These are phyloP conservation scores for Stenolophus ochropezus DNA, from an alignment of 2,888 invertebrate genomes.

Conservation along the genomic window DNA sequence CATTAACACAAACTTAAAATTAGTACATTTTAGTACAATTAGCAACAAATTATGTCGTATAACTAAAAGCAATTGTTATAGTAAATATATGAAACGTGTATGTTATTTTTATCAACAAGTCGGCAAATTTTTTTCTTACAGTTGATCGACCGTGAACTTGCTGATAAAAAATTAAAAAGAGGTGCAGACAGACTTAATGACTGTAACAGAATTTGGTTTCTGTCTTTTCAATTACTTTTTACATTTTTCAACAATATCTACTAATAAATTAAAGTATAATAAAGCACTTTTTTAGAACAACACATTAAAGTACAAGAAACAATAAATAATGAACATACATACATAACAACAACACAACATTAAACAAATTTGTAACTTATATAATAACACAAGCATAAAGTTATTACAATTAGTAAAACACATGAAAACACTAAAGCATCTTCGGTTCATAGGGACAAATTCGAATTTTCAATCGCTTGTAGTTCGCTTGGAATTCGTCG, in stretches of 20 bases:
- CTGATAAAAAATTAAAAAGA: slow-evolving; percentile 34
- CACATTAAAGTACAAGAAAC: neutral
- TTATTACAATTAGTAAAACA: slow-evolving; percentile 29
- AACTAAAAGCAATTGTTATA: slow-evolving; percentile 20
- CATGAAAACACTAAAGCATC: slow-evolving; percentile 7
- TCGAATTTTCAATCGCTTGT: slow-evolving; percentile 56
- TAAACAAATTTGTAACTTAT: slow-evolving; percentile 22
- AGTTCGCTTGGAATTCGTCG: slow-evolving; percentile 59
- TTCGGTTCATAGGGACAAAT: slow-evolving; percentile 38
- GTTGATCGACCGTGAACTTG: slow-evolving; percentile 44
- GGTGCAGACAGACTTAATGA: slow-evolving; percentile 24
- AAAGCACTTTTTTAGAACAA: neutral
- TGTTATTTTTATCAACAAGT: slow-evolving; percentile 21
- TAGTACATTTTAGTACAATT: slow-evolving; percentile 18
- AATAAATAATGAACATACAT: neutral
- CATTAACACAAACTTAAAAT: slow-evolving; percentile 20
- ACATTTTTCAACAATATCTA: slow-evolving; percentile 5
- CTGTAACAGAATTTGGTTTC: slow-evolving; percentile 21
- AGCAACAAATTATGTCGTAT: slow-evolving; percentile 15
- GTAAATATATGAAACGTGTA: neutral
- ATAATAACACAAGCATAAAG: slow-evolving; percentile 28
- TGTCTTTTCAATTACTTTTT: slow-evolving; percentile 17
- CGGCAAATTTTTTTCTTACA: slow-evolving; percentile 2
- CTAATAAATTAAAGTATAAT: slow-evolving; percentile 5
- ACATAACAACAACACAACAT: slow-evolving; percentile 12